Conservation (phyloP, 2,797 vertebrate species). For the Lacerta agilis region DNA sequence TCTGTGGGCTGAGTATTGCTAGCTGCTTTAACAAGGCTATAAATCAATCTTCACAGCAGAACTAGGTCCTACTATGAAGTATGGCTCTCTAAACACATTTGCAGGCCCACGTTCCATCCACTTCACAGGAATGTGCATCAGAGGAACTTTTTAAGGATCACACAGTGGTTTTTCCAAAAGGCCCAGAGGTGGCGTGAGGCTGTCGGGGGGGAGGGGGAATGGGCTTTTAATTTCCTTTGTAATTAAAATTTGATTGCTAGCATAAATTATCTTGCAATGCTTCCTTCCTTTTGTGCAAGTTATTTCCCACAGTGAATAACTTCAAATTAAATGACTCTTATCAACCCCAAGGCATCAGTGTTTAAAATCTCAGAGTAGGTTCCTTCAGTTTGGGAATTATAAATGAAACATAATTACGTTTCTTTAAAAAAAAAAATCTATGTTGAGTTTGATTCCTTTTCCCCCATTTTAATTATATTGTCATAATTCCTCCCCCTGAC, state of each 20-base stretch:
- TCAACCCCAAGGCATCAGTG: slow-evolving; percentile 40
- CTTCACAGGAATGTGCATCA: not conserved
- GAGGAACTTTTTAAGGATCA: not conserved
- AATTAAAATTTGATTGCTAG: slow-evolving; percentile 76
- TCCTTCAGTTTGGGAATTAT: slow-evolving; percentile 60
- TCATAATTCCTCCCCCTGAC: not conserved
- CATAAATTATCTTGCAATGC: slow-evolving; percentile 66
- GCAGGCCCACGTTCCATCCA: not conserved
- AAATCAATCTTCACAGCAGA: slow-evolving; percentile 62
- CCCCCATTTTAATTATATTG: not conserved
- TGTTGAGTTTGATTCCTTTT: not conserved
- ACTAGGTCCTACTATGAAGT: slow-evolving; percentile 38
- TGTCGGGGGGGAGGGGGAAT: slow-evolving; percentile 66
- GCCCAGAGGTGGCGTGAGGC: slow-evolving; percentile 70
- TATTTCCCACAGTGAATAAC: slow-evolving; percentile 69
- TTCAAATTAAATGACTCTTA: slow-evolving; percentile 75
- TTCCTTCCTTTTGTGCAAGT: slow-evolving; percentile 58
- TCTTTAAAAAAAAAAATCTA: not conserved
- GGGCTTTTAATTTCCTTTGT: slow-evolving; percentile 76
- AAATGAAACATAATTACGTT: slow-evolving; percentile 40
- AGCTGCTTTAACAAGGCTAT: slow-evolving; percentile 35
- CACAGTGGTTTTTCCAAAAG: slow-evolving; percentile 63
- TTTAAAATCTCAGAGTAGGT: slow-evolving; percentile 53
- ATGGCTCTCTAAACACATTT: not conserved
- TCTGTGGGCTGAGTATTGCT: not conserved